These are phyloP conservation scores for Himalopsyche japonica DNA, from an alignment of 2,888 invertebrate species.

Conservation along the genomic window DNA sequence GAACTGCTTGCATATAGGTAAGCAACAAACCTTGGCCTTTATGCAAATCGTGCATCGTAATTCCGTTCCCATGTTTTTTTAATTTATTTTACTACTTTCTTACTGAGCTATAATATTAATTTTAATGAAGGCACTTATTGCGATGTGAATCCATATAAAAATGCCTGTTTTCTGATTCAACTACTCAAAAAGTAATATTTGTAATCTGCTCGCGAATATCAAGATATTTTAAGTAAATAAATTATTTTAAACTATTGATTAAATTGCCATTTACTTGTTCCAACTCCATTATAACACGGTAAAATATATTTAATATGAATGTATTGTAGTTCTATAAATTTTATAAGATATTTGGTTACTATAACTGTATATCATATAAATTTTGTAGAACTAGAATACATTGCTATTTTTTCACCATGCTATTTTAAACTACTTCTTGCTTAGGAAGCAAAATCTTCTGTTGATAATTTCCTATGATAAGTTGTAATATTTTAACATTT, in stretches of 20 bases:
- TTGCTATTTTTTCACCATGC: no score
- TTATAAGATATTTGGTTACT: no score
- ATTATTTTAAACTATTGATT: not conserved
- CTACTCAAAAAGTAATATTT: not conserved
- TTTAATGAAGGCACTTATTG: not conserved
- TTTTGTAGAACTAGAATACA: no score
- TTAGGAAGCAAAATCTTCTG: no score
- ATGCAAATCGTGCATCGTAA: not conserved
- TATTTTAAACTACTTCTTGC: no score
- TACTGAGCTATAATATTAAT: not conserved
- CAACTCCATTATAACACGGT: no score
- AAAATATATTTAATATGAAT: no score
- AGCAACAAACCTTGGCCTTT: not conserved
- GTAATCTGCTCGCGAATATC: not conserved
- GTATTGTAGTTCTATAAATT: no score
- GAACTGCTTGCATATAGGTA: not conserved
- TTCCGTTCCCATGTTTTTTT: not conserved
- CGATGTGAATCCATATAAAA: not conserved
- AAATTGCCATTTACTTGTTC: no score
- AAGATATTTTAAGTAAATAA: not conserved
- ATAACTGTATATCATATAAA: no score
- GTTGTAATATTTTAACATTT: no score
- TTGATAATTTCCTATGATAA: no score
- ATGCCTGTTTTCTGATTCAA: not conserved
- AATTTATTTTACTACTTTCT: not conserved